Percentiles rank a stretch among this genome's conserved stretches.
Evolutionary conservation across 2,797 vertebrate genomes (phyloP).

Genomic region (Anomalospiza imberbis): DNA sequence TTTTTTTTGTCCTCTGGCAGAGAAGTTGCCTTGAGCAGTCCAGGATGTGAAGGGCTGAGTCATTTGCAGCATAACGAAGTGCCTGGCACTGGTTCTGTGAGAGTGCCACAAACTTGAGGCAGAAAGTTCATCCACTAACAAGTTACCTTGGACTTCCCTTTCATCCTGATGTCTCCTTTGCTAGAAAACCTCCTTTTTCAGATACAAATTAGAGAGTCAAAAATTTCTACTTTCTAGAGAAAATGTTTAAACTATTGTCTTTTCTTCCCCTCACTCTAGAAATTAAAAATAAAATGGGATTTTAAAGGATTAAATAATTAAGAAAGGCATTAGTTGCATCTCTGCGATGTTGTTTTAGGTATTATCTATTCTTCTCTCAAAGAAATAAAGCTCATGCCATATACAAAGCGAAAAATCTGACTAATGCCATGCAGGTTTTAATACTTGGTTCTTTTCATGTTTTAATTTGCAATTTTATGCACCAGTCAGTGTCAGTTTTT

Average conservation of each 20-base stretch:
- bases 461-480: neutral
- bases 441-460: neutral
- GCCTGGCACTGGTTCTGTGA: neutral
- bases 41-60: neutral
- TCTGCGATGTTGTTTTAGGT: neutral
- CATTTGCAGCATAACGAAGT: neutral
- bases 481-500: neutral
- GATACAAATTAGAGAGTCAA: neutral
- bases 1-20: neutral
- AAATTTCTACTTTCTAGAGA: neutral
- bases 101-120: neutral
- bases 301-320: neutral
- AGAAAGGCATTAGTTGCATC: neutral
- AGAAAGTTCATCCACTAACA: neutral
- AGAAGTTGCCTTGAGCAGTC: neutral
- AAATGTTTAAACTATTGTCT: neutral
- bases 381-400: neutral
- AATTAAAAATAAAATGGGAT: neutral
- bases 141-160: neutral
- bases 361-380: neutral
- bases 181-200: neutral
- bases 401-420: neutral
- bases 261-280: accelerated
- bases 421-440: neutral
- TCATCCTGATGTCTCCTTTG: neutral